Conservation (phyloP, 2,797 vertebrate genomes). For the Malurus splendens region DNA sequence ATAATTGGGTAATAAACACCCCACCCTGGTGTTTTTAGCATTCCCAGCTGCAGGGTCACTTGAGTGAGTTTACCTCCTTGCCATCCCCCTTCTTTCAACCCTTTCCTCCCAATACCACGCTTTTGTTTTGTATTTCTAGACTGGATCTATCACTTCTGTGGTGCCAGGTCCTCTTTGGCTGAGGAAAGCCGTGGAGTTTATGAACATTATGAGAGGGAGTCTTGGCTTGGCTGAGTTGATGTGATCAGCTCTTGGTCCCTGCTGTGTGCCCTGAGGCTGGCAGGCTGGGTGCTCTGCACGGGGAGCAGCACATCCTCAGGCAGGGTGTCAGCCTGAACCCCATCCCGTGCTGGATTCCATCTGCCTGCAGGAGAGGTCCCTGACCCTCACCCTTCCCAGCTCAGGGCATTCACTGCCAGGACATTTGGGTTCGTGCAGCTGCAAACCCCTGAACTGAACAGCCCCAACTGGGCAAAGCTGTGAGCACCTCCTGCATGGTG, state of each 20-base stretch:
- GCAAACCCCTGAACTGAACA: not conserved
- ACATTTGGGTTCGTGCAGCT: not conserved
- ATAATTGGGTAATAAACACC: not conserved
- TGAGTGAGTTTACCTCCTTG: not conserved
- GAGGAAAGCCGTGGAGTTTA: not conserved
- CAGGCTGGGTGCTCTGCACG: not conserved
- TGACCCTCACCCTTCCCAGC: not conserved
- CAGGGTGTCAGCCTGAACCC: fast-evolving
- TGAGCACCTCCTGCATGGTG: not conserved
- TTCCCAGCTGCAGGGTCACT: not conserved
- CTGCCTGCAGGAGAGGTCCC: no score
- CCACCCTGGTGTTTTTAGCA: not conserved
- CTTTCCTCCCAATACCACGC: not conserved
- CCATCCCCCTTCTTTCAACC: not conserved
- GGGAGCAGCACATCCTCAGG: not conserved
- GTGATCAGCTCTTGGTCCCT: fast-evolving
- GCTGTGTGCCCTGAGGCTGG: not conserved
- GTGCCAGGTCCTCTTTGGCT: not conserved
- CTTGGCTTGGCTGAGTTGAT: not conserved
- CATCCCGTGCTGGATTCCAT: not conserved
- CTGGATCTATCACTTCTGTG: not conserved
- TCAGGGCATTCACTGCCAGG: not conserved
- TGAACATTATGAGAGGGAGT: not conserved
- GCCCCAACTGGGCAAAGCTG: not conserved
- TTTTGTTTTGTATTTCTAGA: not conserved